Percentiles rank a stretch among this genome's conserved stretches.
Evolutionary conservation across 2,888 invertebrate species (phyloP).

Genomic region (Tridacna crocea): DNA sequence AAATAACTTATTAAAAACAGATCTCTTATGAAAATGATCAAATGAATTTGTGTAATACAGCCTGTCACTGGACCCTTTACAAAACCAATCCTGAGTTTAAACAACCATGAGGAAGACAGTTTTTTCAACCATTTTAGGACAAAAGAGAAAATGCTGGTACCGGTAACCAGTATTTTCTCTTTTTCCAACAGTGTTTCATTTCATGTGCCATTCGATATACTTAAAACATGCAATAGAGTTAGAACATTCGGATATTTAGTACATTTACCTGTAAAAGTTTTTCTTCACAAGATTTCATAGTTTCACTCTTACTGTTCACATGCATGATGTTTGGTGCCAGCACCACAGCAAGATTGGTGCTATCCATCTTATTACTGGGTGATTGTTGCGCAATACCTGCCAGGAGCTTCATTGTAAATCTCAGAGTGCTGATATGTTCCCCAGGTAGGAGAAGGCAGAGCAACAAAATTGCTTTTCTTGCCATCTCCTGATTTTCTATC

Average conservation of each 20-base stretch:
- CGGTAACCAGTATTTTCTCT: too few relatives aligned
- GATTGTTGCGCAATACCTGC: conserved; percentile 89
- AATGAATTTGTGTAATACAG: neutral
- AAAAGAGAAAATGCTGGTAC: too few relatives aligned
- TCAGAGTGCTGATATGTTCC: conserved; percentile 91
- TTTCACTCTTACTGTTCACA: conserved; percentile 85
- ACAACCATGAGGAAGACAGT: too few relatives aligned
- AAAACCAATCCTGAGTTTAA: too few relatives aligned
- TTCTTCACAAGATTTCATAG: conserved; percentile 79
- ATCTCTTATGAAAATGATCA: neutral
- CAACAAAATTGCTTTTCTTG: conserved; percentile 88
- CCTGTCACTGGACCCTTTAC: too few relatives aligned
- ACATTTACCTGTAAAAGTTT: conserved; percentile 74
- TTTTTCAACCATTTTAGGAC: too few relatives aligned
- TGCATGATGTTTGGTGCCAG: conserved; percentile 95
- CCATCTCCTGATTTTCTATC: conserved; percentile 76
- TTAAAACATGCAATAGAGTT: too few relatives aligned
- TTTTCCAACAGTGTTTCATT: too few relatives aligned
- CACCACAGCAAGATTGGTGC: conserved; percentile 93
- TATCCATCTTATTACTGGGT: conserved; percentile 92
- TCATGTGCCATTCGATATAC: too few relatives aligned
- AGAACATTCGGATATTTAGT: too few relatives aligned
- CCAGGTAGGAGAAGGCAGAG: conserved; percentile 90
- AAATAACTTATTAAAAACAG: too few relatives aligned
- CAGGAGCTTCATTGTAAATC: conserved; percentile 91